Percentiles rank a stretch among this genome's conserved stretches.
These are phyloP conservation scores for Sycobia sp. DNA, from an alignment of 1,140 invertebrate species.

Conservation along the genomic window DNA sequence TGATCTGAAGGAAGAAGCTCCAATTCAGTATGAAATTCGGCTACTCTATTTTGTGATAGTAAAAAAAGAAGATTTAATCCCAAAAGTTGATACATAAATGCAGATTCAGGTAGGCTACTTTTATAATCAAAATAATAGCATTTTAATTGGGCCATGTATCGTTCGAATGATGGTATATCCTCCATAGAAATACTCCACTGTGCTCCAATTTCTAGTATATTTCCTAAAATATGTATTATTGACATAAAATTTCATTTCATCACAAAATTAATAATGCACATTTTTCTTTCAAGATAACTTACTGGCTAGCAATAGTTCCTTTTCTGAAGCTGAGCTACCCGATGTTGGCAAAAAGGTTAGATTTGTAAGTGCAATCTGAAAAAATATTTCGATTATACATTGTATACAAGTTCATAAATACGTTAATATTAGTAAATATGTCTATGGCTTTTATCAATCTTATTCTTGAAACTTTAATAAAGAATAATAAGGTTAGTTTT, in stretches of 20 bases:
- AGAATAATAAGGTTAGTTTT: conserved; percentile 3
- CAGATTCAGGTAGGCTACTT: conserved; percentile 86
- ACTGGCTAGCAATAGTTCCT: conserved; percentile 87
- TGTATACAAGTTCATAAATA: no score
- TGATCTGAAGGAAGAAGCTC: conserved; percentile 92
- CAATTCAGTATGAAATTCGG: conserved; percentile 98
- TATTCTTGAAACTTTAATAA: no score
- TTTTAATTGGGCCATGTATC: conserved; percentile 95
- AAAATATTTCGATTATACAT: conserved; percentile 11
- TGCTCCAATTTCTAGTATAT: conserved; percentile 93
- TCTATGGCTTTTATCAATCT: no score
- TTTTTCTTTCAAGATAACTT: conserved; percentile 53
- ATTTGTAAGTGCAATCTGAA: conserved; percentile 80
- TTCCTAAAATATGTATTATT: conserved; percentile 62
- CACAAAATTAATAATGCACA: not conserved
- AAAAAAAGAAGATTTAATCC: conserved; percentile 95
- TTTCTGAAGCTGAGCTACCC: conserved; percentile 76
- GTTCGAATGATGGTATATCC: conserved; percentile 92
- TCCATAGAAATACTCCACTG: conserved; percentile 90
- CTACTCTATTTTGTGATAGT: conserved; percentile 93
- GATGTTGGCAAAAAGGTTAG: conserved; percentile 86
- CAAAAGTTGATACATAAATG: conserved; percentile 92
- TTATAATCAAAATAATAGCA: conserved; percentile 98
- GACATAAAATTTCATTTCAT: no score
- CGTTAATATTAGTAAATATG: not conserved